phyloP scores from a whole-genome alignment of 2,113 vertebrate species.

The Coregonus clupeaformis region DNA sequence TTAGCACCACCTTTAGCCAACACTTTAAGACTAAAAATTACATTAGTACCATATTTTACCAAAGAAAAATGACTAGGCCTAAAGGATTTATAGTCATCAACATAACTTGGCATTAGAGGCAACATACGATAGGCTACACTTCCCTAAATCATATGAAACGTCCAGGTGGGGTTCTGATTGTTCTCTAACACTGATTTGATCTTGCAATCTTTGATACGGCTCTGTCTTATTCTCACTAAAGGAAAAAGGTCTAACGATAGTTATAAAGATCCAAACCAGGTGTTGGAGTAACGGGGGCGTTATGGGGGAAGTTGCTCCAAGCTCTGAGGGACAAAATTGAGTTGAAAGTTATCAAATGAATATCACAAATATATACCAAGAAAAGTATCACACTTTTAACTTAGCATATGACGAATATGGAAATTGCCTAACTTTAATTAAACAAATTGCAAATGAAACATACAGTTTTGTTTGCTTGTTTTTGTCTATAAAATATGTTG shows the following conservation, averaged over 20 bases:
- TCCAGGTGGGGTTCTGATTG: neutral
- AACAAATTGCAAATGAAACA: neutral
- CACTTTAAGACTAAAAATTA: too few relatives aligned
- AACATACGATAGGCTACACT: too few relatives aligned
- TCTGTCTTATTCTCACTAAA: neutral
- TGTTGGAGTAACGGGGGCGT: neutral
- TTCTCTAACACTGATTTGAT: neutral
- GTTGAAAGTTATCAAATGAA: too few relatives aligned
- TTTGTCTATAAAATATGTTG: neutral
- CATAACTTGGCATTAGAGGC: too few relatives aligned
- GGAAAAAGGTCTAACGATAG: neutral
- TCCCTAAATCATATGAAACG: neutral
- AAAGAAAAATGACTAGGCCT: too few relatives aligned
- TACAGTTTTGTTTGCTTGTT: neutral
- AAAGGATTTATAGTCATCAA: too few relatives aligned
- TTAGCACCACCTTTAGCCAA: too few relatives aligned
- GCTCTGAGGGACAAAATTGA: neutral
- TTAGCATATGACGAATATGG: neutral
- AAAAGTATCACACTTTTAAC: neutral
- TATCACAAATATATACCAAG: too few relatives aligned
- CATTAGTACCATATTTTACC: too few relatives aligned
- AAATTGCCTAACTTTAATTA: neutral
- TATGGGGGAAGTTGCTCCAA: neutral
- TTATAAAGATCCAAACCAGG: neutral
- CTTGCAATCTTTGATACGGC: neutral